Conservation (phyloP, 92 coral and sea anemone species). For the Pocillopora grandis region DNA sequence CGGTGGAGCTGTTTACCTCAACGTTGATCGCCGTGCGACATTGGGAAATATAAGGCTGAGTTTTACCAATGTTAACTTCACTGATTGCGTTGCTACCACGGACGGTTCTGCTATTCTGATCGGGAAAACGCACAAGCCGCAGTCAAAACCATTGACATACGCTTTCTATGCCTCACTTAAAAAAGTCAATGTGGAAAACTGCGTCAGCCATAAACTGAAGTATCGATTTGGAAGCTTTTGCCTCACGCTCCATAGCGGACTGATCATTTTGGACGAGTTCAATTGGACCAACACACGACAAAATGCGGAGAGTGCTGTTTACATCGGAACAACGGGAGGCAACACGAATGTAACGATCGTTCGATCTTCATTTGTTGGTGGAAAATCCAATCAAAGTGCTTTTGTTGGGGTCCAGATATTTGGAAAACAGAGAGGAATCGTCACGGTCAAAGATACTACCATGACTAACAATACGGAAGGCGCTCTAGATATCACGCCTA, state of each 20-base stretch:
- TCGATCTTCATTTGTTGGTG: slow-evolving; percentile 8
- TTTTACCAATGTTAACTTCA: slow-evolving; percentile 30
- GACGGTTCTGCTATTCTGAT: slow-evolving; percentile 25
- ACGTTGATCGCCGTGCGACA: neutral
- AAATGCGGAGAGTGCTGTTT: slow-evolving; percentile 4
- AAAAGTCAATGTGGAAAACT: slow-evolving; percentile 12
- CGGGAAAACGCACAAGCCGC: slow-evolving; percentile 1
- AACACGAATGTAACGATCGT: slow-evolving; percentile 19
- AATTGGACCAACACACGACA: neutral
- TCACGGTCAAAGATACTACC: neutral
- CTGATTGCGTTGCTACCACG: slow-evolving; percentile 1
- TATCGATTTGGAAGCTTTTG: slow-evolving; percentile 9
- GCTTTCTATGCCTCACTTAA: slow-evolving; percentile 7
- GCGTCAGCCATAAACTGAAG: neutral
- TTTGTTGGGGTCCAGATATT: slow-evolving; percentile 12
- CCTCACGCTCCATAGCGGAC: slow-evolving; percentile 7
- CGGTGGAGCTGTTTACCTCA: slow-evolving; percentile 42
- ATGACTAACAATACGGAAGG: slow-evolving; percentile 10
- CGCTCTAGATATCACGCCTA: slow-evolving; percentile 17
- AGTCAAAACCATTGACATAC: slow-evolving; percentile 15
- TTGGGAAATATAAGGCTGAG: slow-evolving; percentile 12
- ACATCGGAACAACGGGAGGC: neutral
- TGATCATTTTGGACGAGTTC: slow-evolving; percentile 5
- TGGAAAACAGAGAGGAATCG: slow-evolving; percentile 15
- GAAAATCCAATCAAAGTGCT: slow-evolving; percentile 1